Evolutionary conservation across 2,888 invertebrate species (phyloP), one percentile per base, ranked within the genome.

Genomic region (Caenorhabditis sulstoni): DNA sequence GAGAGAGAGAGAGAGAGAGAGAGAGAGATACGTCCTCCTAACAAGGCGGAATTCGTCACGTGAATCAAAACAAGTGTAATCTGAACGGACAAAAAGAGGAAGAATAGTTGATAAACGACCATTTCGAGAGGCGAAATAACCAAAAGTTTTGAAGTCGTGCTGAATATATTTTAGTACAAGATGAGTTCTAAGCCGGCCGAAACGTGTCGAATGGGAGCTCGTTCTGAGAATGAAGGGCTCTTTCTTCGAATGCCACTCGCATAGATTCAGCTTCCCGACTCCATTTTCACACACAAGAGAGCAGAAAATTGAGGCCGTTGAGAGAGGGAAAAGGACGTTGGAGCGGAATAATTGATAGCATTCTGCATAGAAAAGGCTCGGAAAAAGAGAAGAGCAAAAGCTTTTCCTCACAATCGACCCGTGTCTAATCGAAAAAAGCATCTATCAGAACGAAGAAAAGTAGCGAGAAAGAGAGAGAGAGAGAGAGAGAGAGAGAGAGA

Each of bases 351-450:
- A 55, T 61, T 70, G 61, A 70, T 61, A 61, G 61, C 14, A 61
- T 70, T 47, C 29, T 29, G 29, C 29, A 29, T 29, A 3, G 29
- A 29, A 29, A 53, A 59, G n/a, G 39, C 41, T 22, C 22, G 44
- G 44, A 50, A 59, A 68, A 44, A 23, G 47, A 22, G 41, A 8
- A 39, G 4, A 7, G 29, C 4, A 29, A 29, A 7, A 7, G 29
- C 29, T 49, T 62, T 45, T 20, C 41, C 22, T 41, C 9, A 12
- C 41, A 14, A 16, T 41, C 44, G 58, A 23, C 61, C 39, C 57
- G 49, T 70, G 47, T 7, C 71, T 55, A 61, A 70, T 61, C 61
- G 70, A 70, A 61, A 52, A 68, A 70, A 47, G n/a, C 70, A 70
- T 64, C 62, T 71, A 62, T 55, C 71, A 64, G 62, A 53, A 44